Base-by-base conservation (phyloP, 2,113 vertebrate species). In the Budorcas taxicolor region DNA sequence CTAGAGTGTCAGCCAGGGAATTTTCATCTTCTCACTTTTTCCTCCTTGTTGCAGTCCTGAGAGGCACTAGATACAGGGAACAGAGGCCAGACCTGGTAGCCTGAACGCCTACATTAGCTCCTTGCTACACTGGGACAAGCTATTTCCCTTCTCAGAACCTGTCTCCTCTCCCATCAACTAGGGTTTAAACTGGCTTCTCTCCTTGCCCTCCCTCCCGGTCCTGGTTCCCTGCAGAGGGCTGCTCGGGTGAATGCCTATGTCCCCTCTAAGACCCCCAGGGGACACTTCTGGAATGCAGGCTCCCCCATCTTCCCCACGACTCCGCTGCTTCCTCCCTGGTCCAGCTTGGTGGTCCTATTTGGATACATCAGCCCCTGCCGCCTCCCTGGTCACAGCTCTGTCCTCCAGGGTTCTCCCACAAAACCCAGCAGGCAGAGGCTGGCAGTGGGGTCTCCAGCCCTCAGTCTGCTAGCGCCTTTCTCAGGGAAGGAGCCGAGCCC, bases 401-500 rank as follows among this genome's bases (percentile, higher is more conserved):
- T 25, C 36, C 47, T 25, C 14, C 29, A 0, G 14, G 43, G 52
- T 60, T 60, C 19, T 57, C 1, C 14, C 4, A 14, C 29, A 6
- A 0, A 3, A 33, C 25, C 7, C 5, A 29, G 71, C 11, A 0
- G 5, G 53, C 29, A 55, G 64, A 29, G 81, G 11, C 16, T 10
- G 17, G 10, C 55, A 25, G 31, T 2, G 23, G 64, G 21, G n/a
- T 60, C 52, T 50, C 43, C 71, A 80, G 57, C 13, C 33, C 21
- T 9, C 83, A 4, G 36, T 40, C 36, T 2, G 14, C 45, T 23
- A 17, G 36, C 0, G 1, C 50, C 17, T 27, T 21, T 8, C 40
- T 7, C 3, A 5, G 29, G 10, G 8, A 25, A 4, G 6, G 40
- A 15, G 16, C 17, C 55, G 19, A 3, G 3, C 27, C 1, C 5